These are phyloP conservation scores for Rhabdornis inornatus DNA, from an alignment of 2,113 vertebrate species.

Conservation along the genomic window DNA sequence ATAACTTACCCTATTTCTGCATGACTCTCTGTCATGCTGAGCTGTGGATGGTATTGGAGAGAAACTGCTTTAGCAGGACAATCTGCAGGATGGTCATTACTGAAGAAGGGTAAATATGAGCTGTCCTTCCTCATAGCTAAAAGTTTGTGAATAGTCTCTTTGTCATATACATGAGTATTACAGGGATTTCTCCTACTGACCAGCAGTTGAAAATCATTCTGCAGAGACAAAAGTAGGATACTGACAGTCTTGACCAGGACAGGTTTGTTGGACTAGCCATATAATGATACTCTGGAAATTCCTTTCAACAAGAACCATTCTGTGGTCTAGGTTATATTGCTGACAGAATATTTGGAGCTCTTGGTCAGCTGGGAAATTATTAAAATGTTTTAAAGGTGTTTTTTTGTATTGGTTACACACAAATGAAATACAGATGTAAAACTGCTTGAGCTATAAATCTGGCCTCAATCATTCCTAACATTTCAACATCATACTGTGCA, in stretches of 20 bases:
- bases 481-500: conserved; percentile 44
- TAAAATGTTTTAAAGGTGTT: not conserved
- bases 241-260: not conserved
- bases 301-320: conserved; percentile 1
- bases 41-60: not conserved
- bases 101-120: not conserved
- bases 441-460: conserved; percentile 28
- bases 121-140: not conserved
- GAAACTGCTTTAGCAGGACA: not conserved
- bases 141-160: not conserved
- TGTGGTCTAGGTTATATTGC: not conserved
- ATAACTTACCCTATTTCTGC: not conserved
- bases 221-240: not conserved
- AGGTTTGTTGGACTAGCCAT: not conserved
- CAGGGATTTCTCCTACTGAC: not conserved
- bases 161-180: not conserved
- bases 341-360: conserved; percentile 6
- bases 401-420: conserved; percentile 3
- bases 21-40: not conserved
- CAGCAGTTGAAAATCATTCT: not conserved
- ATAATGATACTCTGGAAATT: not conserved
- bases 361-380: conserved; percentile 32
- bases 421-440: conserved; percentile 58
- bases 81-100: not conserved
- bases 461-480: conserved; percentile 39